Evolutionary conservation across 2,797 vertebrate genomes (phyloP), one percentile per base, ranked within the genome.

Genomic region (Ciconia nigra): DNA sequence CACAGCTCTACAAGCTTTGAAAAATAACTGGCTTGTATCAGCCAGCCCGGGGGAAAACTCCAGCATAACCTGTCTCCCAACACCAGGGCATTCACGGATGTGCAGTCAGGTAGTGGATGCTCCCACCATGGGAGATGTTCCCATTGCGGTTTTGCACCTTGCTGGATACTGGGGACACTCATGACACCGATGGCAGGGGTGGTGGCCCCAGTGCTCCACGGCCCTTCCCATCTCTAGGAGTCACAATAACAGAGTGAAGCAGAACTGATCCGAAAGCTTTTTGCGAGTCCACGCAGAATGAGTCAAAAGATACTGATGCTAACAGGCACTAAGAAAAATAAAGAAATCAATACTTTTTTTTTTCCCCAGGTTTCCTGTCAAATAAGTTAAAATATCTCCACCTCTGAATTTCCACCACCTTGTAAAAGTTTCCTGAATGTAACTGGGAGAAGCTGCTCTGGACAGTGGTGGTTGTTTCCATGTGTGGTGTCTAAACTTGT

Each of bases 21-120:
- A 83, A 88, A 89, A 74, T 25, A 74, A 63, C 33, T 13, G 9
- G 54, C 24, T 21, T 0, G 0, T 41, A 35, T 16, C 2, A 6
- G 46, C 15, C 51, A 88, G 24, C 8, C 0, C 0, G n/a, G 63
- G 26, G 29, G 76, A 41, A 83, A 83, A 2, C 39, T 71, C 51
- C 80, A 54, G 63, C 3, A 9, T 9, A 54, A 66, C 22, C 33
- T 7, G 7, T 26, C 20, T 80, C 39, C 76, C 52, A 14, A 8
- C 51, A 35, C 33, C 0, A 2, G 59, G 42, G 47, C 26, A 8
- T 39, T 62, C 0, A 0, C 15, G 12, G 39, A 5, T n/a, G 20
- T 37, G 22, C 11, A 19, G 25, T 41, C 63, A 61, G 49, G 74
- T 9, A 18, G 25, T 15, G 25, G 25, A 37, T 84, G 39, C 10